These are phyloP conservation scores for Nicator chloris DNA, from an alignment of 2,113 vertebrate genomes.

Conservation along the genomic window DNA sequence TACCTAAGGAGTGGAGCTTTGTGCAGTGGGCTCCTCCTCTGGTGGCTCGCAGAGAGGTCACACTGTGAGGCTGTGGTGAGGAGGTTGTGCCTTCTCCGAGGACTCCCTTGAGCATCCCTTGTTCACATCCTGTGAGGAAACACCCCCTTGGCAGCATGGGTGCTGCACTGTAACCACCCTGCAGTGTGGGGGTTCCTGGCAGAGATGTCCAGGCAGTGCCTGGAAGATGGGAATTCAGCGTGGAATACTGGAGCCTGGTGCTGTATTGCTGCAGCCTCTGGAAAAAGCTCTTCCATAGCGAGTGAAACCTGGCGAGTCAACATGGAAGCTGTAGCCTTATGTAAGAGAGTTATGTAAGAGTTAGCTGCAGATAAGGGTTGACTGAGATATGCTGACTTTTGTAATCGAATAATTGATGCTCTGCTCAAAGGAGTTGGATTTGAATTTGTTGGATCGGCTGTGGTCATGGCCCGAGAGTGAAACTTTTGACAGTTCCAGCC, in stretches of 20 bases:
- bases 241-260: neutral
- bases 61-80: fast-evolving
- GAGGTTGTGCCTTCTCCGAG: neutral
- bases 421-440: neutral
- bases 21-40: neutral
- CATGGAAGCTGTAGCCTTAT: neutral
- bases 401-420: neutral
- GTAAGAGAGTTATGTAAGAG: neutral
- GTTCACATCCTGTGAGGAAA: neutral
- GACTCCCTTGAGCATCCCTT: neutral
- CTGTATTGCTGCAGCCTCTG: neutral
- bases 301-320: neutral
- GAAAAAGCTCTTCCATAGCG: fast-evolving
- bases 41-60: fast-evolving
- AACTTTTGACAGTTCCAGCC: neutral
- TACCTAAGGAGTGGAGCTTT: neutral
- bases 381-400: neutral
- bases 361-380: neutral
- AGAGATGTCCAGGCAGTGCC: neutral
- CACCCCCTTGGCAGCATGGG: fast-evolving
- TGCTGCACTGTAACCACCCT: fast-evolving
- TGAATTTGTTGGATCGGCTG: slow-evolving; percentile 14
- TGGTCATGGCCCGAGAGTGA: neutral
- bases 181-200: fast-evolving
- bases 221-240: fast-evolving